Percentiles rank a stretch among this genome's conserved stretches.
phyloP scores from a whole-genome alignment of 2,888 invertebrate genomes.

The Agrypnus murinus region DNA sequence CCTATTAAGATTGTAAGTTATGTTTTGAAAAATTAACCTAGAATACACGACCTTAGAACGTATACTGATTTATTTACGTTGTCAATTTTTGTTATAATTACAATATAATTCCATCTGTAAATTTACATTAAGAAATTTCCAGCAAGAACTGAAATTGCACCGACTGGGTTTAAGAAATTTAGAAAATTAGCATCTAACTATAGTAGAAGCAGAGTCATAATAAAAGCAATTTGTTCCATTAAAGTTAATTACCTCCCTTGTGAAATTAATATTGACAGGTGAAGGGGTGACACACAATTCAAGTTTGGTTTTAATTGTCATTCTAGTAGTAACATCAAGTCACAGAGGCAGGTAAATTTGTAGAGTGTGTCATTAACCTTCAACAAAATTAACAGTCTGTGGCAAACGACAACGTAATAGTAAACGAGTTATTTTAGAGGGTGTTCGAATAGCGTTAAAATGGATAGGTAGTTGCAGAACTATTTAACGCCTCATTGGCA shows the following conservation, averaged over 20 bases:
- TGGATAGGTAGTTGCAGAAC: constrained; percentile 8
- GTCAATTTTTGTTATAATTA: too few relatives aligned
- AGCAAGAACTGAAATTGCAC: too few relatives aligned
- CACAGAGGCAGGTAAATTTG: background rate
- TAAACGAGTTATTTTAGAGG: constrained; percentile 9
- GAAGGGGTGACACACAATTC: constrained; percentile 1
- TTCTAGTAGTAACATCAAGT: background rate
- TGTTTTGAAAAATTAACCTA: too few relatives aligned
- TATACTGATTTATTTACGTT: too few relatives aligned
- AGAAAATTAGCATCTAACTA: too few relatives aligned
- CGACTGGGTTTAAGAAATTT: too few relatives aligned
- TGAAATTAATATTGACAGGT: background rate
- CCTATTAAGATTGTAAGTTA: too few relatives aligned
- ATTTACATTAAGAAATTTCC: too few relatives aligned
- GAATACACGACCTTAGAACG: too few relatives aligned
- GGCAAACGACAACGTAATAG: constrained; percentile 8
- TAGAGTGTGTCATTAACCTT: constrained; percentile 1
- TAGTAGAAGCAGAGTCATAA: too few relatives aligned
- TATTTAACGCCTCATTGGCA: constrained; percentile 28
- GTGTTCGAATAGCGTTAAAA: background rate
- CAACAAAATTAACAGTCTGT: constrained; percentile 10
- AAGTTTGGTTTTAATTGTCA: background rate
- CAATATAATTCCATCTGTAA: too few relatives aligned
- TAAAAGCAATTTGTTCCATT: too few relatives aligned
- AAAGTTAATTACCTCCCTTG: background rate